Evolutionary conservation across 1,140 invertebrate species (phyloP), one percentile per base, ranked within the genome.

Genomic region (Macrosteles quadrilineatus): DNA sequence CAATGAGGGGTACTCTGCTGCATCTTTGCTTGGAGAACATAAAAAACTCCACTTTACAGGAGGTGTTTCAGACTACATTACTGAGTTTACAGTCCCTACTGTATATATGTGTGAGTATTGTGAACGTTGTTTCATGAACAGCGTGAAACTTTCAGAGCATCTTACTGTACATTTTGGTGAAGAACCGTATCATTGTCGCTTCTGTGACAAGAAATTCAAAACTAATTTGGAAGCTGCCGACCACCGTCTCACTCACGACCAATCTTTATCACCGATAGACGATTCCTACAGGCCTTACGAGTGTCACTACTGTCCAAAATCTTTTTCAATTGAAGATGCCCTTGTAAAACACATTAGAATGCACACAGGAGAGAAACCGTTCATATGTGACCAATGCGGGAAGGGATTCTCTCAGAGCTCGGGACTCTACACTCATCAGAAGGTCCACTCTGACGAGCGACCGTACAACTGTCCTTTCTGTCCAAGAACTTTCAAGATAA

Each of bases 351-450:
- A 87, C 74, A 81, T 82, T 75, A 78, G 82, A 69, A 83, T 83
- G 72, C 85, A 93, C 79, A 91, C 90, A 1, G 91, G 87, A 3
- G 86, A 88, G 78, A 87, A 87, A 76, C 87, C 87, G 0, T 89
- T 85, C 62, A 73, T 72, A 19, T 76, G 75, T 71, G 73, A 73
- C 23, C 32, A 63, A 27, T 76, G 75, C 65, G 75, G 75, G 17
- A 74, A 75, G 59, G 71, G 71, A 6, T 75, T 75, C 50, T 69
- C 71, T 14, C 73, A 73, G 40, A 75, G 69, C 36, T 73, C 73
- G 1, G 72, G 71, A 12, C 47, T 76, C 17, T 73, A 76, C 65
- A 76, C 75, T 0, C 75, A 76, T 65, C 69, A 73, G 40, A 71
- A 73, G 23, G 71, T 74, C 19, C 86, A 87, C 72, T 84, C 81